Conservation (phyloP, 2,797 vertebrate species). For the Ispidina picta region DNA sequence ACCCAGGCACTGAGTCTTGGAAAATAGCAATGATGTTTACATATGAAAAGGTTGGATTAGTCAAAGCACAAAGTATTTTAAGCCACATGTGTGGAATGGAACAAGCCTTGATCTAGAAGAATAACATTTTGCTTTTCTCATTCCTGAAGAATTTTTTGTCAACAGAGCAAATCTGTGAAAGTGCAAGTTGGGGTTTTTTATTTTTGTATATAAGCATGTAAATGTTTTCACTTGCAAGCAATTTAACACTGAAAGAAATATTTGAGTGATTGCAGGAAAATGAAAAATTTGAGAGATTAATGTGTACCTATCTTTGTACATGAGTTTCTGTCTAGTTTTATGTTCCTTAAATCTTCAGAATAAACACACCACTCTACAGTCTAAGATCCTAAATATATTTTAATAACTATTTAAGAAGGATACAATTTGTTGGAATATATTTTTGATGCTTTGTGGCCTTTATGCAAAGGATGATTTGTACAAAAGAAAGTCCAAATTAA, state of each 20-base stretch:
- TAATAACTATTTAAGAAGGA: not conserved
- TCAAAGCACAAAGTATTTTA: not conserved
- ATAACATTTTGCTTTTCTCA: not conserved
- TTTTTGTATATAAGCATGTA: not conserved
- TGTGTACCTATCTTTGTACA: not conserved
- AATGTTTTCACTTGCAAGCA: not conserved
- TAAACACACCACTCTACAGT: not conserved
- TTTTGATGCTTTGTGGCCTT: not conserved
- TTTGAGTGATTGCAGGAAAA: not conserved
- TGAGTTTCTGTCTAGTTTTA: not conserved
- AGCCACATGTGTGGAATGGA: not conserved
- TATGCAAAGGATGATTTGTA: not conserved
- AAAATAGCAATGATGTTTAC: not conserved
- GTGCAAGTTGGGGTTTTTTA: not conserved
- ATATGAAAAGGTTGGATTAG: not conserved
- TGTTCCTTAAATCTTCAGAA: not conserved
- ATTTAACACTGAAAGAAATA: not conserved
- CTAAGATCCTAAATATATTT: not conserved
- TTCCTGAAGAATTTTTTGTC: not conserved
- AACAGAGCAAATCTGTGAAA: not conserved
- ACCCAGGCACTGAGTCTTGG: not conserved
- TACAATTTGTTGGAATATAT: not conserved
- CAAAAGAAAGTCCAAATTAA: not conserved
- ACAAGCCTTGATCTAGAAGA: not conserved
- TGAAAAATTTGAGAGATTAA: not conserved